A percentile compares a stretch with the other conserved stretches of the same genome.
Conservation (phyloP, 2,888 invertebrate genomes). For the Acrobasis repandana region DNA sequence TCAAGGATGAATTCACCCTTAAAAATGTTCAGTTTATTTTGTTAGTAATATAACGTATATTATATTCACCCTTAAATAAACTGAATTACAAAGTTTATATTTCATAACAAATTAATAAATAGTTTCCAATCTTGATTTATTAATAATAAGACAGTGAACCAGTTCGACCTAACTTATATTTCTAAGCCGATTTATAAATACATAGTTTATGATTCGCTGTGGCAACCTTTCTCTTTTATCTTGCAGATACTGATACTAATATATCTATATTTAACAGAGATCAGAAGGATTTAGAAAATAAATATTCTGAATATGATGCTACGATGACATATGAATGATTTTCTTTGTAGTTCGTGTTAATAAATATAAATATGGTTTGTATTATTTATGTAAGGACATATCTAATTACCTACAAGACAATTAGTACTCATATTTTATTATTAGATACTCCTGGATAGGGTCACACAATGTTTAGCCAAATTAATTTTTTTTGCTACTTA, state of each 20-base stretch:
- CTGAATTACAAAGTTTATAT: neutral
- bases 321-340: slow-evolving; percentile 12
- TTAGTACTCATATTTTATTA: no score
- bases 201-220: slow-evolving; percentile 6
- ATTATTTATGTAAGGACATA: neutral
- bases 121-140: slow-evolving; percentile 6
- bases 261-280: slow-evolving; percentile 15
- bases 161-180: slow-evolving; percentile 3
- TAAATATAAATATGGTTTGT: neutral
- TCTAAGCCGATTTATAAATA: slow-evolving; percentile 12
- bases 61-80: no score
- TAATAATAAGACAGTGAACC: slow-evolving; percentile 1
- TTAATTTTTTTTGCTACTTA: no score
- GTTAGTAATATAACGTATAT: no score
- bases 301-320: slow-evolving; percentile 3
- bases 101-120: neutral
- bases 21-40: no score
- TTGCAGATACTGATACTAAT: slow-evolving; percentile 11
- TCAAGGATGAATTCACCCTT: no score
- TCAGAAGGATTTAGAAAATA: slow-evolving; percentile 9
- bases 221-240: slow-evolving; percentile 16
- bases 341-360: slow-evolving; percentile 6
- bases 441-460: no score
- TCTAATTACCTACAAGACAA: no score
- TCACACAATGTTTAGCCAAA: no score